Percentiles rank a stretch among this genome's conserved stretches.
Evolutionary conservation across 2,888 invertebrate genomes (phyloP).

Genomic region (Willowsia nigromaculata): DNA sequence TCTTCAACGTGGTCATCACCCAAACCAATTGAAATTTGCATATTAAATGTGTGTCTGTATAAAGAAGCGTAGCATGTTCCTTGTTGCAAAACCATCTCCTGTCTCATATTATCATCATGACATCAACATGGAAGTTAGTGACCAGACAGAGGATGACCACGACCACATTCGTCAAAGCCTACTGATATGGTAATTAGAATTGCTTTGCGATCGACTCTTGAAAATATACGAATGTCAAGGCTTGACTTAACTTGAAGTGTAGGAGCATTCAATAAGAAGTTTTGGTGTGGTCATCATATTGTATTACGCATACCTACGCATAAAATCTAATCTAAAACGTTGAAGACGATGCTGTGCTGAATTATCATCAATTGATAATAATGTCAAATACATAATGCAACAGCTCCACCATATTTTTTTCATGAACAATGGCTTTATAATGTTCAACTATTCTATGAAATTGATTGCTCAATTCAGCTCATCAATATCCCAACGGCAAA

Average conservation of each 20-base stretch:
- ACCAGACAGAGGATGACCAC: conserved; percentile 27
- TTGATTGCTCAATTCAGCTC: too few species aligned
- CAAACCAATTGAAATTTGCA: conserved; percentile 46
- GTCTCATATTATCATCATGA: not conserved
- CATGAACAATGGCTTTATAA: too few species aligned
- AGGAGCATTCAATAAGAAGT: not conserved
- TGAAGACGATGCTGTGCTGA: not conserved
- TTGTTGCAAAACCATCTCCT: not conserved
- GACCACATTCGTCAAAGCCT: conserved; percentile 18
- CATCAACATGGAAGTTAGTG: conserved; percentile 17
- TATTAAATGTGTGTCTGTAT: conserved; percentile 1
- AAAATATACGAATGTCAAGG: not conserved
- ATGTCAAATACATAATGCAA: too few species aligned
- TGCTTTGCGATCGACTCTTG: not conserved
- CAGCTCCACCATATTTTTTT: too few species aligned
- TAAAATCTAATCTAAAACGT: not conserved
- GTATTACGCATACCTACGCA: not conserved
- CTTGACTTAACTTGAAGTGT: not conserved
- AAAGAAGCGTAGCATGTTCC: conserved; percentile 15
- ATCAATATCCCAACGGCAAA: not conserved
- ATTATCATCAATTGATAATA: too few species aligned
- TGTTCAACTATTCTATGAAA: too few species aligned
- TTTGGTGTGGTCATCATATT: not conserved
- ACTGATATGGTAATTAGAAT: conserved; percentile 61
- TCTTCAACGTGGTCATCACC: not conserved